phyloP scores from a whole-genome alignment of 1,140 invertebrate species.

The Sesamia nonagrioides region DNA sequence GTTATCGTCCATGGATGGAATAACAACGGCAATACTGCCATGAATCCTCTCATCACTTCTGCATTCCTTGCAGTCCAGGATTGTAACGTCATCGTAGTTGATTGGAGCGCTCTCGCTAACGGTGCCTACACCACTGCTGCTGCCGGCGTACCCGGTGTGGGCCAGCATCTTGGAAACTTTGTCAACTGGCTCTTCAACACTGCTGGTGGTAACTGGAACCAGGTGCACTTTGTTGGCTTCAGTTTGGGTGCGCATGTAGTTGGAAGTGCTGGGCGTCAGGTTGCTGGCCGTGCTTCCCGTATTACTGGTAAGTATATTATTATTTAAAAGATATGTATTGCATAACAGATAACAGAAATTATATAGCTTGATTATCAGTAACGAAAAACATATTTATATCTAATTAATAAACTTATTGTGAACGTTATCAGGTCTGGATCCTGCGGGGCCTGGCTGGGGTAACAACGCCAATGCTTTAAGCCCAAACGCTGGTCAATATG shows the following conservation, averaged over 20 bases:
- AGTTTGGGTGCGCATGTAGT: conserved; percentile 75
- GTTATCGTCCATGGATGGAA: conserved; percentile 78
- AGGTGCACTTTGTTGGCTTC: conserved; percentile 70
- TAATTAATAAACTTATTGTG: not conserved
- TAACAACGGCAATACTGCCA: conserved; percentile 64
- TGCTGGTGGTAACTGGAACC: conserved; percentile 66
- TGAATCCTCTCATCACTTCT: conserved; percentile 62
- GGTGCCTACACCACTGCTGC: conserved; percentile 80
- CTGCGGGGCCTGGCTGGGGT: conserved; percentile 81
- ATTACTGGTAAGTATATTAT: conserved; percentile 65
- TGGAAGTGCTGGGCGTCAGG: conserved; percentile 70
- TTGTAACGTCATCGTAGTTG: conserved; percentile 88
- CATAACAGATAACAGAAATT: not conserved
- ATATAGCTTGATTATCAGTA: too few species aligned
- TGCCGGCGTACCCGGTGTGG: conserved; percentile 86
- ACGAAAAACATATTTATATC: not conserved
- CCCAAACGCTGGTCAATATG: conserved; percentile 87
- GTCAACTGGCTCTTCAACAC: conserved; percentile 83
- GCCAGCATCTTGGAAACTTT: conserved; percentile 85
- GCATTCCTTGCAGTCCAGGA: conserved; percentile 83
- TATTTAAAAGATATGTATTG: not conserved
- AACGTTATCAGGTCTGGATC: conserved; percentile 59
- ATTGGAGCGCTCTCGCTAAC: conserved; percentile 67
- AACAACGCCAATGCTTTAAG: conserved; percentile 62
- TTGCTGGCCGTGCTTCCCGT: conserved; percentile 62